Conservation (phyloP, 2,888 invertebrate genomes). For the Bembecia ichneumoniformis region DNA sequence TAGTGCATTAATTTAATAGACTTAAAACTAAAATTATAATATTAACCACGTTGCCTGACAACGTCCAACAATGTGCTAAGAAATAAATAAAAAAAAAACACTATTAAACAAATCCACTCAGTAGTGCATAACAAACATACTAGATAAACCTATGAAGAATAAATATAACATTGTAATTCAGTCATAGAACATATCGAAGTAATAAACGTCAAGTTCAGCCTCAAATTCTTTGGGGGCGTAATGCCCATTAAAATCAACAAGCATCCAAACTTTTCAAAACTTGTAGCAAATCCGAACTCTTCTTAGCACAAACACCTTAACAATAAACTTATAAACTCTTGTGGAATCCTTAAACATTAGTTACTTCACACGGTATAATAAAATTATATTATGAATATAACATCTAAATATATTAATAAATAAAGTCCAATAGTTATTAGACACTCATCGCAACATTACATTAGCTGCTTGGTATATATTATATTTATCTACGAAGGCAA, state of each 20-base stretch:
- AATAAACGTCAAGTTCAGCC: constrained; percentile 3
- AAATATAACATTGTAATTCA: not conserved
- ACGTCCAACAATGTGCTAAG: constrained; percentile 60
- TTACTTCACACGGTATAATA: not conserved
- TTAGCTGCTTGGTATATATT: not conserved
- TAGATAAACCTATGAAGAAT: constrained; percentile 11
- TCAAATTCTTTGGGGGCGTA: constrained; percentile 1
- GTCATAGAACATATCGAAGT: not conserved
- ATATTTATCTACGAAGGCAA: constrained; percentile 53
- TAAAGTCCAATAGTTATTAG: constrained; percentile 6
- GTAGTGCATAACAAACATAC: constrained; percentile 57
- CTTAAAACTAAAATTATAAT: constrained; percentile 10
- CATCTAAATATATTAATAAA: constrained; percentile 1
- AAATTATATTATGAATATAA: not conserved
- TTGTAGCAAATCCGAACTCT: not conserved
- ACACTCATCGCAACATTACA: constrained; percentile 2
- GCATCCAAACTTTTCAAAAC: not conserved
- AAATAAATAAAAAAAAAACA: constrained; percentile 36
- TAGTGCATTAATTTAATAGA: constrained; percentile 50
- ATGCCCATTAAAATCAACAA: not conserved
- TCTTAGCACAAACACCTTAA: not conserved
- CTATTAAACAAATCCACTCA: constrained; percentile 47
- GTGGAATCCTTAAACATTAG: not conserved
- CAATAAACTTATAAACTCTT: too few species aligned
- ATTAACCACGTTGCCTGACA: constrained; percentile 23